Evolutionary conservation across 1,140 invertebrate genomes (phyloP), one percentile per base, ranked within the genome.

Genomic region (Sitobion miscanthi): DNA sequence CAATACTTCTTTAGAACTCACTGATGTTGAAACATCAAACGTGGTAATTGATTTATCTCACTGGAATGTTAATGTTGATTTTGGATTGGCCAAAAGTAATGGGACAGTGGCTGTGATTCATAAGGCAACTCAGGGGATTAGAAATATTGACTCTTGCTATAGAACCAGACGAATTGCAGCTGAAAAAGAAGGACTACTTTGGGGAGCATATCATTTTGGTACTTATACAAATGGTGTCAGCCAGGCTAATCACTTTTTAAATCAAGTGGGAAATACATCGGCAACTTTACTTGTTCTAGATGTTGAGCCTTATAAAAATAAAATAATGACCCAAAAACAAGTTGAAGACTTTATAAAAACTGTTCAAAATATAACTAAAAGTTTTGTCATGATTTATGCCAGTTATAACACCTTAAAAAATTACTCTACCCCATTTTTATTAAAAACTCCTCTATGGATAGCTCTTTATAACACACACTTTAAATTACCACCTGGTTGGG

Each of bases 161-260:
- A 83, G 35, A 20, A 38, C 47, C 35, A 52, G 92, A 49, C 87
- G 23, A 38, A 91, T 21, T 23, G 42, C 23, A n/a, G 91, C 91
- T 45, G 83, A 88, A 47, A 90, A 93, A 45, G 20, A 90, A 90
- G 94, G 94, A 30, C 42, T 94, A 30, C 52, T 94, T 49, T 94
- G 94, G 94, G 94, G 94, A 42, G 94, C 94, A n/a, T 94, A 94
- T 83, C 91, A 94, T 77, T 93, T 90, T 49, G 94, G 91, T 17
- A 77, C 57, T 47, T 83, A 89, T n/a, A 49, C 20, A 20, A 92
- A 94, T 57, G 62, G 57, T 62, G 91, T 85, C n/a, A 11, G 30
- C 2, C 94, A 94, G 23, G 91, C 94, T 25, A 62, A 92, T 49
- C 91, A 94, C 14, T 94, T 94, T 82, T 62, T 94, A 57, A 89